Evolutionary conservation across 2,113 vertebrate genomes (phyloP), one percentile per base, ranked within the genome.

Genomic region (Hippocampus barbouri): DNA sequence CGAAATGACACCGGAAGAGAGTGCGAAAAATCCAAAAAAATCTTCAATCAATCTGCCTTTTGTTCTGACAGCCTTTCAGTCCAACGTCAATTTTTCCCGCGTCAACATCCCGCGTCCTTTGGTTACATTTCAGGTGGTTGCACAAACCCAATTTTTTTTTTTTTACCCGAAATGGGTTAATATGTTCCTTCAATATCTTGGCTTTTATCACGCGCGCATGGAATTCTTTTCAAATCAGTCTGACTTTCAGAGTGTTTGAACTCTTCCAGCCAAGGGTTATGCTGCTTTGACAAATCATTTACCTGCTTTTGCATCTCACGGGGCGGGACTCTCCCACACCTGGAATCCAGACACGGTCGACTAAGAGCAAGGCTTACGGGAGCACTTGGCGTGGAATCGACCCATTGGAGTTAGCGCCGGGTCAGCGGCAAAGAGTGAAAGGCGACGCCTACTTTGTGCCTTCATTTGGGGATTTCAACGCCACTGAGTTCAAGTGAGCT

Each of bases 281-380:
- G 66, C 41, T 15, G 12, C 64, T 70, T 75, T 79, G 49, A 84
- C 78, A 85, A 93, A 92, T 93, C 76, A 92, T 93, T 93, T 79
- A 93, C 92, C 87, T 82, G 83, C 68, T 69, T 74, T 71, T 68
- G 54, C 73, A 69, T 72, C 78, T 77, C 80, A 75, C 71, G 65
- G 23, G 67, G 66, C 27, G 72, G 56, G 81, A 87, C 85, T 79
- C 81, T 79, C 85, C 84, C 86, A 77, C 75, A 78, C 54, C 81
- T 83, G 86, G 85, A 88, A 87, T 90, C 73, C 80, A 83, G 77
- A 85, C 81, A 64, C 54, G 67, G 80, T 77, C 81, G 68, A 10
- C 54, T 25, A 74, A 25, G 72, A 79, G 79, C 70, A 40, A 70
- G 79, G 79, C 76, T 77, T 69, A 25, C 2, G 68, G 70, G 86